Base-by-base conservation (phyloP, 2,113 vertebrate genomes). In the Gymnorhina tibicen region DNA sequence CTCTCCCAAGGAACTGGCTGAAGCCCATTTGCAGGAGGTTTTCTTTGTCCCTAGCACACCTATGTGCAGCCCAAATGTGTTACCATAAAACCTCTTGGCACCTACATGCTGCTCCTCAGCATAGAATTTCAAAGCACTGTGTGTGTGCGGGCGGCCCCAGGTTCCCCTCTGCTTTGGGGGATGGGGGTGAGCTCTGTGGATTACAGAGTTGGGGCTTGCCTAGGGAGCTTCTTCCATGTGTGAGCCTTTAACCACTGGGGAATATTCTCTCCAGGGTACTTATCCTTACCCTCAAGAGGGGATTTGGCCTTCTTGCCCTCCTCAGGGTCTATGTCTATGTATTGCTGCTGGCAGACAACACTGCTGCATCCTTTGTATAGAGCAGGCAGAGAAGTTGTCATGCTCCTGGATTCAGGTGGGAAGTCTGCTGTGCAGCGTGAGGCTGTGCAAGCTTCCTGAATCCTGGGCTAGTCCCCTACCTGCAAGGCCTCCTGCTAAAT, bases 51-150 rank as follows among this genome's bases (percentile, higher is more conserved):
- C 37, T 39, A 37, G n/a, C 89, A 69, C 93, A 94, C 91, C 92
- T 97, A 94, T 73, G 32, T 94, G 93, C 39, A 94, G 93, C 95
- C 95, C 95, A 96, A 93, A 94, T 95, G 95, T 88, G 72, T 95
- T 91, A 90, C 92, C 93, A 92, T 96, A 95, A 96, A 96, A 96
- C 52, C 89, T 95, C 85, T 96, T 96, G 88, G 72, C 90, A 96
- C 93, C 88, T 94, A 88, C 1, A 0, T 96, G 93, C 63, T 75
- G 64, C 79, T 94, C 58, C 60, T 56, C 76, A 84, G 87, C 5
- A 2, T 89, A 96, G 95, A 94, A 96, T 94, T 94, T 95, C 95
- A 97, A 97, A 96, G 92, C 7, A 0, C 42, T 16, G 8, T 15
- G 66, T 47, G 76, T 26, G 30, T 6, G 26, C 0, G 0, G 69